phyloP scores from a whole-genome alignment of 2,888 invertebrate genomes.

The Pollenia labialis region DNA sequence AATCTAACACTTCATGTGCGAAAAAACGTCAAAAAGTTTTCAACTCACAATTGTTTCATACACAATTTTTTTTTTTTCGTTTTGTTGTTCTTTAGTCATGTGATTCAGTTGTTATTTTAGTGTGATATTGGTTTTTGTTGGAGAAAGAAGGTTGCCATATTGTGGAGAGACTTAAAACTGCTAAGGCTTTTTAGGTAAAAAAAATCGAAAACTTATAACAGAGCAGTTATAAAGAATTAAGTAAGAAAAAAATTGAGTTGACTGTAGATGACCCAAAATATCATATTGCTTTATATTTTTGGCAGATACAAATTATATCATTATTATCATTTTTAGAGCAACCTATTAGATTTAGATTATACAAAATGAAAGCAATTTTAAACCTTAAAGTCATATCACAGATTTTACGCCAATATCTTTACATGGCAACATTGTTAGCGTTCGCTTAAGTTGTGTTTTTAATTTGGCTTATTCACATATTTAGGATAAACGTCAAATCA shows the following conservation, averaged over 20 bases:
- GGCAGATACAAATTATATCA: too few relatives aligned
- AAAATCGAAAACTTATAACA: too few relatives aligned
- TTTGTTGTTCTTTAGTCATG: conserved; percentile 21
- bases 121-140: conserved; percentile 24
- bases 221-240: too few relatives aligned
- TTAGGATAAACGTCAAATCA: conserved; percentile 65
- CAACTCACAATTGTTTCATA: conserved; percentile 69
- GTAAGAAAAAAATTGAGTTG: too few relatives aligned
- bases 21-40: conserved; percentile 73
- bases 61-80: conserved; percentile 32
- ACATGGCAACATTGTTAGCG: conserved; percentile 5
- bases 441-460: conserved; percentile 55
- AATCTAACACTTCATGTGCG: conserved; percentile 74
- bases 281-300: too few relatives aligned
- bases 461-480: conserved; percentile 64
- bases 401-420: neutral
- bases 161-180: neutral
- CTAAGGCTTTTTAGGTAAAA: neutral
- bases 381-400: too few relatives aligned
- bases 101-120: conserved; percentile 24
- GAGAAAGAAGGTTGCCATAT: neutral
- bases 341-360: too few relatives aligned
- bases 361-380: too few relatives aligned
- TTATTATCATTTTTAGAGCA: too few relatives aligned
- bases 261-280: too few relatives aligned